These are phyloP conservation scores for Anarhynchus alexandrinus DNA, from an alignment of 2,113 vertebrate genomes.

Conservation along the genomic window DNA sequence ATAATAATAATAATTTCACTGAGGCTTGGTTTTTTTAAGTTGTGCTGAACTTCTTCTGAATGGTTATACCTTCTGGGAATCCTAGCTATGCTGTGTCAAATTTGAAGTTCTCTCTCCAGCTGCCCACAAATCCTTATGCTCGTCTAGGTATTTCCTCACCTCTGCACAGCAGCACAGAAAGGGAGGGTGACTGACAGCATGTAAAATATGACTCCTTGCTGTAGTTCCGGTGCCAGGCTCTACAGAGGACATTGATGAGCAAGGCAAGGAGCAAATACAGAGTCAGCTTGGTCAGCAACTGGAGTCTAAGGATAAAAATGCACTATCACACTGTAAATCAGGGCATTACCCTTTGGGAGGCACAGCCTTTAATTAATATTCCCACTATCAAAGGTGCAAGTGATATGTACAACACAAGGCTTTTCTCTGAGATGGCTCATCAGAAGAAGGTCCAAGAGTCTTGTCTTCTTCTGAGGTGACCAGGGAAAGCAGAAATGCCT, in stretches of 20 bases:
- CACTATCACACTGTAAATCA: neutral
- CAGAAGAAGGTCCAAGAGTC: neutral
- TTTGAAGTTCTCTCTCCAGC: neutral
- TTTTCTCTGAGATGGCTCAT: neutral
- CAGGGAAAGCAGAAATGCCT: neutral
- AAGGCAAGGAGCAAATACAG: neutral
- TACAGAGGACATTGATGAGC: neutral
- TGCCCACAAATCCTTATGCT: neutral
- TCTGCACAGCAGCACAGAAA: neutral
- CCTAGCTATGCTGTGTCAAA: neutral
- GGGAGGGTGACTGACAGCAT: neutral
- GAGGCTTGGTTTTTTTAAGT: neutral
- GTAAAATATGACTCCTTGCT: neutral
- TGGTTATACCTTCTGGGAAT: neutral
- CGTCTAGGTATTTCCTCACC: neutral
- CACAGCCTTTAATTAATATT: neutral
- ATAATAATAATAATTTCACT: neutral
- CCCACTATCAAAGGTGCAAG: neutral
- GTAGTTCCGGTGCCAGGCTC: neutral
- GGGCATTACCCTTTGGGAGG: neutral
- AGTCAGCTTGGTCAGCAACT: neutral
- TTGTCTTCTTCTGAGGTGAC: neutral
- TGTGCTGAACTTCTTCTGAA: neutral
- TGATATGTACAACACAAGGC: neutral
- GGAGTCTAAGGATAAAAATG: neutral